These are phyloP conservation scores for Aplodontia rufa DNA, from an alignment of 2,113 vertebrate species.

Conservation along the genomic window DNA sequence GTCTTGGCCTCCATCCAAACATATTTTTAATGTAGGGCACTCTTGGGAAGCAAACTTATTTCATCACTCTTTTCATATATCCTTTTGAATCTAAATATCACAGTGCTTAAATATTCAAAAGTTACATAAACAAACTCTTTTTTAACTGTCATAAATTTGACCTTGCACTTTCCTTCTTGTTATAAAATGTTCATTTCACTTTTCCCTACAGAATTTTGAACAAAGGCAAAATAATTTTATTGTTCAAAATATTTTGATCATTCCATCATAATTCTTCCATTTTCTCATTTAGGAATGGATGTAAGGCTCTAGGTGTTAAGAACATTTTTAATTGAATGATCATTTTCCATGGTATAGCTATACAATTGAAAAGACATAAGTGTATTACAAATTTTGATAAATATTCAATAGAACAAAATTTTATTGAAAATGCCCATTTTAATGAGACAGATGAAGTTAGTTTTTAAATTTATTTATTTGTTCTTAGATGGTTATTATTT, in stretches of 20 bases:
- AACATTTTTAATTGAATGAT: not conserved
- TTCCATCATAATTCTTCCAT: not conserved
- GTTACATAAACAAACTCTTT: not conserved
- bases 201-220: not conserved
- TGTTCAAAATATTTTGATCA: not conserved
- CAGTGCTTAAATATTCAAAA: not conserved
- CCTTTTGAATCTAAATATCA: not conserved
- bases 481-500: not conserved
- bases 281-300: not conserved
- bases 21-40: not conserved
- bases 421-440: not conserved
- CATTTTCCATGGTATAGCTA: not conserved
- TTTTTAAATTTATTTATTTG: not conserved
- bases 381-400: not conserved
- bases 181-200: not conserved
- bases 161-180: not conserved
- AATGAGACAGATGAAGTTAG: not conserved
- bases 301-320: not conserved
- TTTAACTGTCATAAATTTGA: not conserved
- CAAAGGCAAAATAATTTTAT: not conserved
- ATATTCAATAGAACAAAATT: not conserved
- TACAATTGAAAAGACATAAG: not conserved
- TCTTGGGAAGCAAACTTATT: not conserved
- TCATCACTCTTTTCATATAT: not conserved
- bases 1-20: not conserved